Conservation (phyloP, 1,140 invertebrate species). For the Trichonephila clavipes region DNA sequence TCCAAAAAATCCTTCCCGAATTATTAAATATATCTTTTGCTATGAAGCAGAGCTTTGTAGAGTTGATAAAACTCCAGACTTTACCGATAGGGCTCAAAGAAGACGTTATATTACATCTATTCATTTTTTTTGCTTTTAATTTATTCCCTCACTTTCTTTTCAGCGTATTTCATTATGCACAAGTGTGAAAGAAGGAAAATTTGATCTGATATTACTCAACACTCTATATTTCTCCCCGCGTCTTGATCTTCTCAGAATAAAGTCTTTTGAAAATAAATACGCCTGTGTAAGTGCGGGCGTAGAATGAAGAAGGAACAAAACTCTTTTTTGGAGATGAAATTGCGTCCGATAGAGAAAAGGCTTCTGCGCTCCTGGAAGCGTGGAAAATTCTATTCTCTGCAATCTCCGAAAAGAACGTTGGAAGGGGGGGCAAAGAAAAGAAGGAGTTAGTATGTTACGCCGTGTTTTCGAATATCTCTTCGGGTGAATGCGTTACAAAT, state of each 20-base stretch:
- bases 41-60: not conserved
- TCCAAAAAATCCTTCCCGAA: too few relatives aligned
- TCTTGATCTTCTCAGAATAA: constrained; percentile 3
- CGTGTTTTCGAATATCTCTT: not conserved
- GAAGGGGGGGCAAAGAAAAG: not conserved
- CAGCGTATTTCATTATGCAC: not conserved
- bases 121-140: not conserved
- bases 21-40: too few relatives aligned
- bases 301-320: not conserved
- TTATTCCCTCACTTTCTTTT: not conserved
- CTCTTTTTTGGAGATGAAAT: not conserved
- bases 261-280: constrained; percentile 5
- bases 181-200: not conserved
- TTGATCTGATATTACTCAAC: not conserved
- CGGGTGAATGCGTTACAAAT: not conserved
- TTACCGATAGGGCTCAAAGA: not conserved
- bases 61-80: not conserved
- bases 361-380: not conserved
- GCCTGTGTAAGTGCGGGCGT: not conserved
- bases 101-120: not conserved
- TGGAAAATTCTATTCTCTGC: not conserved
- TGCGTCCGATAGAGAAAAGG: not conserved
- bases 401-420: not conserved
- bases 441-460: not conserved
- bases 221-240: not conserved